Conservation (phyloP, 2,797 vertebrate species). For the Lutjanus argentimaculatus region DNA sequence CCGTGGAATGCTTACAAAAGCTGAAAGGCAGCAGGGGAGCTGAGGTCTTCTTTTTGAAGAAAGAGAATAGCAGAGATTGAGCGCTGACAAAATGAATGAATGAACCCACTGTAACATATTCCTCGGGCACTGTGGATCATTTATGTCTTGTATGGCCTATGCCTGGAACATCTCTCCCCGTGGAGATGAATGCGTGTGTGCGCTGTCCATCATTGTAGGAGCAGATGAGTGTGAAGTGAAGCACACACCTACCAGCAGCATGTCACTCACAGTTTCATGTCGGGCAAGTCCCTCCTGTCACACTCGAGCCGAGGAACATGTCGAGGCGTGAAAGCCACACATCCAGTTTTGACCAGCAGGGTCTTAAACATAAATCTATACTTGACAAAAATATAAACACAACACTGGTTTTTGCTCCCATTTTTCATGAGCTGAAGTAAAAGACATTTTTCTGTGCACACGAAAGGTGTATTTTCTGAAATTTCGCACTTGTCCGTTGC, state of each 20-base stretch:
- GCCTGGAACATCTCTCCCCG: slow-evolving; percentile 68
- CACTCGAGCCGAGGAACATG: slow-evolving; percentile 51
- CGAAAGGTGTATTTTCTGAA: too few species aligned
- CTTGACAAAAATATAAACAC: too few species aligned
- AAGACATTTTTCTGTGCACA: too few species aligned
- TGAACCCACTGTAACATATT: slow-evolving; percentile 54
- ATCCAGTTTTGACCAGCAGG: slow-evolving; percentile 30
- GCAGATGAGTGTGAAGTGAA: slow-evolving; percentile 76
- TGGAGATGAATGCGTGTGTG: slow-evolving; percentile 61
- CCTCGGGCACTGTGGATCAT: slow-evolving; percentile 64
- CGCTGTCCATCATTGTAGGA: slow-evolving; percentile 70
- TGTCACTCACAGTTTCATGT: slow-evolving; percentile 70
- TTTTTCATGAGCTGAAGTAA: too few species aligned
- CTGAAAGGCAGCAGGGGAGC: slow-evolving; percentile 50
- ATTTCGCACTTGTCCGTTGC: too few species aligned
- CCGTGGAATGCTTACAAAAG: slow-evolving; percentile 32
- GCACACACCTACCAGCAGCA: slow-evolving; percentile 60
- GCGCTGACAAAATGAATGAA: slow-evolving; percentile 64
- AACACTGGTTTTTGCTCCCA: too few species aligned
- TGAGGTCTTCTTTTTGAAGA: slow-evolving; percentile 33
- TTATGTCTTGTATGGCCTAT: slow-evolving; percentile 67
- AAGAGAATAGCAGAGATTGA: slow-evolving; percentile 48
- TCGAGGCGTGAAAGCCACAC: slow-evolving; percentile 37
- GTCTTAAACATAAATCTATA: slow-evolving; percentile 18
- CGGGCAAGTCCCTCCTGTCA: slow-evolving; percentile 64